Conservation (phyloP, 1,140 invertebrate genomes). For the Zaprionus vittiger region DNA sequence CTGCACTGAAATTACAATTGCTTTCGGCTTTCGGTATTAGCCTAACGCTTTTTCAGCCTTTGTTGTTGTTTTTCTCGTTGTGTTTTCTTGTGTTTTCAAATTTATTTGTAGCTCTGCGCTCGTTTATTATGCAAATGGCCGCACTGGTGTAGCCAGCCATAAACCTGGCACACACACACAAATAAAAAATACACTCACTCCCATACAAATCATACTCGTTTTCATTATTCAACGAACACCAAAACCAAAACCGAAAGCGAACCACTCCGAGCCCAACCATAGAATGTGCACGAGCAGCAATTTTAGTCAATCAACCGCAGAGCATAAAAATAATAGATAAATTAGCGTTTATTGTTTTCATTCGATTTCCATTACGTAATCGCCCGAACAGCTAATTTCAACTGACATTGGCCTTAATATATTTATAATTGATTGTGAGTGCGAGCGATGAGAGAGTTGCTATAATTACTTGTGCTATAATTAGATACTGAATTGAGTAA, state of each 20-base stretch:
- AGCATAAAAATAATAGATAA: conserved; percentile 32
- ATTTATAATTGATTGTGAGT: conserved; percentile 2
- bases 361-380: conserved; percentile 16
- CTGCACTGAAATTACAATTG: conserved; percentile 32
- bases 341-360: conserved; percentile 26
- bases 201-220: conserved; percentile 64
- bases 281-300: conserved; percentile 33
- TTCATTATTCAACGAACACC: conserved; percentile 47
- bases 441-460: not conserved
- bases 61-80: conserved; percentile 8
- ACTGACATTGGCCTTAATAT: not conserved
- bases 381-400: not conserved
- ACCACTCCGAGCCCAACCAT: conserved; percentile 2
- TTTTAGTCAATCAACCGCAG: conserved; percentile 41
- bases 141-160: conserved; percentile 59
- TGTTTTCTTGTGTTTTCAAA: conserved; percentile 48
- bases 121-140: conserved; percentile 76
- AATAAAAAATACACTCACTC: conserved; percentile 40
- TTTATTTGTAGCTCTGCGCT: conserved; percentile 60
- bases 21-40: conserved; percentile 10
- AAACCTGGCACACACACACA: conserved; percentile 50
- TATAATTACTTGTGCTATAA: not conserved
- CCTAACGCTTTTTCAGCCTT: conserved; percentile 11
- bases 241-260: not conserved
- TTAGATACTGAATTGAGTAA: not conserved